Evolutionary conservation across 2,888 invertebrate genomes (phyloP).

Genomic region (Tachina lurida): DNA sequence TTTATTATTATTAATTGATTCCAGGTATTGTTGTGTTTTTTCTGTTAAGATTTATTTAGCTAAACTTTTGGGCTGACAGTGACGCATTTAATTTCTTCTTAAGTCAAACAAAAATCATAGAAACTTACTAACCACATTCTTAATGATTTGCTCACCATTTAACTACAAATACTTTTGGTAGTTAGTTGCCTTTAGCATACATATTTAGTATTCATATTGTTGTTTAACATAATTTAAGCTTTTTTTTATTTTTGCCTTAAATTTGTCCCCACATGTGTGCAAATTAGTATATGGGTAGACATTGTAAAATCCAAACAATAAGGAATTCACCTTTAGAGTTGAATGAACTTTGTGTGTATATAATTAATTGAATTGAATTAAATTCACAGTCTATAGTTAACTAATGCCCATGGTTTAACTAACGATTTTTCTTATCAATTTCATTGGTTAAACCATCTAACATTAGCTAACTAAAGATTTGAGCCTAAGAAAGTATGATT

Average conservation of each 20-base stretch:
- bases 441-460: too few species aligned
- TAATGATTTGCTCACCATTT: background rate
- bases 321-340: conserved; percentile 44
- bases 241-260: conserved; percentile 6
- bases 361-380: background rate
- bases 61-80: too few species aligned
- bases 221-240: conserved; percentile 17
- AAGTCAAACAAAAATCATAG: background rate
- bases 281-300: background rate
- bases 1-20: background rate
- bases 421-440: too few species aligned
- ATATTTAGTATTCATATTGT: conserved; percentile 25
- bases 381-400: too few species aligned
- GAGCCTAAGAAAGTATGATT: background rate
- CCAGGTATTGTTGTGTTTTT: background rate
- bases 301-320: background rate
- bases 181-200: background rate
- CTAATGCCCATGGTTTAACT: too few species aligned
- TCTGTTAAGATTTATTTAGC: background rate
- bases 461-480: too few species aligned
- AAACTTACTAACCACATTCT: conserved; percentile 19
- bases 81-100: conserved; percentile 3
- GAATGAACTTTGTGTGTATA: conserved; percentile 20
- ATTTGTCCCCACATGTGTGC: background rate
- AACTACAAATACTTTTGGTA: background rate